These are phyloP conservation scores for Accipiter superciliosus DNA, from an alignment of 2,797 vertebrate genomes.

Conservation along the genomic window DNA sequence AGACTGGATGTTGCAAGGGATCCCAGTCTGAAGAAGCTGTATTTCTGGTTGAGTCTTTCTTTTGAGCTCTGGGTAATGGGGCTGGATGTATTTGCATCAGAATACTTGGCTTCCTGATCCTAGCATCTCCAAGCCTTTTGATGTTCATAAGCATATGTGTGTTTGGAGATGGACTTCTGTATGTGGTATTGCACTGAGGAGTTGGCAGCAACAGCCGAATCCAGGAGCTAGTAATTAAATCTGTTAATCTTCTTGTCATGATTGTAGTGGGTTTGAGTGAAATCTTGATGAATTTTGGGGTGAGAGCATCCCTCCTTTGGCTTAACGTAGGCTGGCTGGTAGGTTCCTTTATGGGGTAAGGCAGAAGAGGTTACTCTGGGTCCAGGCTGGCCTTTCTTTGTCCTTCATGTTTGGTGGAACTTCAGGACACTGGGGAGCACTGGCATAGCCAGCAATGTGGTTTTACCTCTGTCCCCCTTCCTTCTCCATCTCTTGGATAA, in stretches of 20 bases:
- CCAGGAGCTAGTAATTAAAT: background rate
- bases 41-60: constrained; percentile 1
- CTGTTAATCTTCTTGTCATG: background rate
- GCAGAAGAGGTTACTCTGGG: background rate
- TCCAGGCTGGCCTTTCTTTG: background rate
- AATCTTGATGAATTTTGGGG: background rate
- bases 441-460: background rate
- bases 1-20: background rate
- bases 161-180: background rate
- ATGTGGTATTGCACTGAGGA: background rate
- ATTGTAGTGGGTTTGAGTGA: background rate
- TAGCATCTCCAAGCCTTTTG: background rate
- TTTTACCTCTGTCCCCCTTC: background rate
- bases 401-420: background rate
- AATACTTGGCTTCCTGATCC: background rate
- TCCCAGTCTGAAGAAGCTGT: background rate
- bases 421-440: background rate
- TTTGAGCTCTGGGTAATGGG: background rate
- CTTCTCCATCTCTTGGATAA: background rate
- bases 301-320: background rate
- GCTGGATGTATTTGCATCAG: background rate
- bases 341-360: background rate
- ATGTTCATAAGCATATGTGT: background rate
- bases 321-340: background rate
- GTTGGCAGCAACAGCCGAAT: background rate